A percentile compares a stretch with the other conserved stretches of the same genome.
Conservation (phyloP, 2,888 invertebrate genomes). For the Agriotes lineatus region DNA sequence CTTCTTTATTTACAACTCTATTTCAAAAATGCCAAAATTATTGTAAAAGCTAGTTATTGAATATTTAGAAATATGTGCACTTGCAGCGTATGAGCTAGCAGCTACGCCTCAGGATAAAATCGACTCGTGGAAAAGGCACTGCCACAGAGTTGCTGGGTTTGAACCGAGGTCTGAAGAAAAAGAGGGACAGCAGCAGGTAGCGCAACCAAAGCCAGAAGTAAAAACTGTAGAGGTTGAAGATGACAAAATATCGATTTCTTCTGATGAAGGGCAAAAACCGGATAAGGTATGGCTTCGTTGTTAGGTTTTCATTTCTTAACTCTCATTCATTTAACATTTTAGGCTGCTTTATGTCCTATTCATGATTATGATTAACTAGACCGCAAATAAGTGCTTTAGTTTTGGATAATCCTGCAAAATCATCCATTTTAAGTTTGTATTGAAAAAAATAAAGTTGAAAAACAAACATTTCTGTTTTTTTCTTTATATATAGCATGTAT, state of each 20-base stretch:
- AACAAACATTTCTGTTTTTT: neutral
- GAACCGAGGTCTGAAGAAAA: no score
- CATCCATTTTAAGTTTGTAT: neutral
- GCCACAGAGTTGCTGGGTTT: no score
- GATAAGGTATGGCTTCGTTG: constrained; percentile 9
- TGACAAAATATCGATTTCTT: no score
- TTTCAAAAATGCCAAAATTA: no score
- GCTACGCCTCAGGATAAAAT: constrained; percentile 63
- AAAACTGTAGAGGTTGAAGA: constrained; percentile 25
- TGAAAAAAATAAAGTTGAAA: neutral
- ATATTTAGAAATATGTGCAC: no score
- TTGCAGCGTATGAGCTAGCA: constrained; percentile 69
- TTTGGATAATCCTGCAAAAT: neutral
- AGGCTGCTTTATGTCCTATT: constrained; percentile 54
- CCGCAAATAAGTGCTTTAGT: neutral
- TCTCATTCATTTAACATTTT: constrained; percentile 42
- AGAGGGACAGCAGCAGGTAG: neutral
- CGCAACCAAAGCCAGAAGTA: neutral
- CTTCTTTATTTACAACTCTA: no score
- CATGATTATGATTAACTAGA: constrained; percentile 43
- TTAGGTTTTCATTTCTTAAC: constrained; percentile 14
- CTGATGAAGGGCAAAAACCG: constrained; percentile 2
- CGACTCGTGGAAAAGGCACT: constrained; percentile 46
- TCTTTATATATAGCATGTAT: no score
- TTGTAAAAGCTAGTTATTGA: no score